Evolutionary conservation across 1,140 invertebrate species (phyloP), one percentile per base, ranked within the genome.

Genomic region (Hylaeus volcanicus): DNA sequence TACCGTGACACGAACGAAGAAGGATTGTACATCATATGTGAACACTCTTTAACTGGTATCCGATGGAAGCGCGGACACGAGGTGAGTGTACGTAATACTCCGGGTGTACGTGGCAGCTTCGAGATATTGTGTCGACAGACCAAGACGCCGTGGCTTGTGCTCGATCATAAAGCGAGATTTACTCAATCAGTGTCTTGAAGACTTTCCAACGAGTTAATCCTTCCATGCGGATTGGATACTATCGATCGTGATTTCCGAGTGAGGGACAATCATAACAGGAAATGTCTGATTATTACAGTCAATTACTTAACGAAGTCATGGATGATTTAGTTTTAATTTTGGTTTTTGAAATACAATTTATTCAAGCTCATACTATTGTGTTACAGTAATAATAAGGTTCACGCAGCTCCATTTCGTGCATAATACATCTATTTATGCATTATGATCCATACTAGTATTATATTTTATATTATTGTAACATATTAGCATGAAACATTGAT

Each of bases 21-120:
- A 51, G 6, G 51, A 73, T 70, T 11, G 64, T 43, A 58, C 64
- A 26, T 79, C 53, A 65, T 51, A 56, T 45, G 58, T 53, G 45
- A 14, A 3, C 45, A 64, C 69, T 56, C 58, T 77, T 77, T 77
- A 77, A 77, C 65, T 60, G 8, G 64, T 51, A 6, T 14, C 48
- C 51, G 15, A 4, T 6, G 37, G 12, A 48, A 5, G 3, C 6
- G 1, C 11, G 55, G 55, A 39, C 53, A 26, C 53, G 68, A 56
- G 14, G 1, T 14, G 5, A 65, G 6, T n/a, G 5, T 9, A 12
- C 53, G 15, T 63, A 66, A 39, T 14, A 15, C 11, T 26, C 0
- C 5, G 11, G 6, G n/a, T 45, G 2, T 56, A 15, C 15, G 12
- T 15, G 51, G 58, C 39, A 15, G 39, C n/a, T 12, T 56, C 51